Base-by-base conservation (phyloP, 1,140 invertebrate genomes). In the Spodoptera frugiperda region DNA sequence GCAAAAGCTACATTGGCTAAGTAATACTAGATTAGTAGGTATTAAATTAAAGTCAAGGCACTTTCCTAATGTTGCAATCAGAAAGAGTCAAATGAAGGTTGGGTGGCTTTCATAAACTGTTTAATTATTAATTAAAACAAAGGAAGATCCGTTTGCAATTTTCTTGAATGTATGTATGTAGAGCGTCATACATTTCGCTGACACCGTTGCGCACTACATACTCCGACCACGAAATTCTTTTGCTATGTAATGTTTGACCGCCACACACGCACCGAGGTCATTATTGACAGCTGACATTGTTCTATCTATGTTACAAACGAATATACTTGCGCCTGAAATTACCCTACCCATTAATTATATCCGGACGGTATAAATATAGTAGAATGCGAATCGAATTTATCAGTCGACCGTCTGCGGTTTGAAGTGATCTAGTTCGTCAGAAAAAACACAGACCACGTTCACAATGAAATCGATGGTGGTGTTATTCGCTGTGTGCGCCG, bases 381-480 rank as follows among this genome's bases (percentile, higher is more conserved):
- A 55, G 87, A 78, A 65, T 55, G 85, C 87, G 76, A 84, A 81
- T 82, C 82, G 72, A 89, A 87, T 83, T 79, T 89, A 89, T 91
- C 89, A 91, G 89, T 91, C 88, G 82, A 77, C 89, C 87, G 82
- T 83, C 81, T 76, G 78, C 87, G 87, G 88, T 89, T 89, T 86
- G 86, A 89, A 91, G 89, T 89, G 88, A 89, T 89, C 89, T 84
- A 80, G 77, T 78, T 85, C 78, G 80, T 78, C 87, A 87, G 82
- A 77, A 83, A 73, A 82, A 85, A 84, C 89, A 91, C 90, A 92
- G 88, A 89, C 89, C 86, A 88, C 89, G 85, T 91, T 89, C 78
- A 91, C 78, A 84, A 95, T 95, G 94, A 92, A 92, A 91, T 91
- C 89, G 89, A 87, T 93, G 94, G 94, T 95, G 93, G 94, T 95